Percentiles rank a stretch among this genome's conserved stretches.
phyloP scores from a whole-genome alignment of 2,797 vertebrate genomes.

The Sebastes hopkinsi region DNA sequence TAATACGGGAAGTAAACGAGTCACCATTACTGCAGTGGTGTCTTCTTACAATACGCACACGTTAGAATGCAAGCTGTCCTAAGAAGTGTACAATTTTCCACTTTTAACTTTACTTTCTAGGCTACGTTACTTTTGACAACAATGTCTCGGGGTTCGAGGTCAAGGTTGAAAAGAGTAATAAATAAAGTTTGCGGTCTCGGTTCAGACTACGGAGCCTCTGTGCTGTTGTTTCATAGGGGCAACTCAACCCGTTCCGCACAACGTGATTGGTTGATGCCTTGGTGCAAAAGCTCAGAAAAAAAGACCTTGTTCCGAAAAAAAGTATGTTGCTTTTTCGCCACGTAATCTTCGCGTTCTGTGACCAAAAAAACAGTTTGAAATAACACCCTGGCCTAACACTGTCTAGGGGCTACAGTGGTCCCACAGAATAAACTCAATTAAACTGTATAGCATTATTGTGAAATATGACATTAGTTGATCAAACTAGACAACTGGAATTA shows the following conservation, averaged over 20 bases:
- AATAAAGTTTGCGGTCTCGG: accelerated
- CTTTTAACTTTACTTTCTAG: neutral
- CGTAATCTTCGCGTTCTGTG: neutral
- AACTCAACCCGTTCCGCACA: no score
- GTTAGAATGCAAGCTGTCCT: neutral
- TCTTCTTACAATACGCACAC: neutral
- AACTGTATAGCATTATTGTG: neutral
- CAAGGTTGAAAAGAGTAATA: neutral
- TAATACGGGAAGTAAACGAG: neutral
- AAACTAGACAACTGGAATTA: no score
- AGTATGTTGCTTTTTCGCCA: no score
- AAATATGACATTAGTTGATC: no score
- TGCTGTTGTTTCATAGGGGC: no score
- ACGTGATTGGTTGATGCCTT: no score
- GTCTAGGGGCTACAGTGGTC: no score
- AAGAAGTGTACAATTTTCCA: neutral
- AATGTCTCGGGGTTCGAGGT: neutral
- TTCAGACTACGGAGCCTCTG: no score
- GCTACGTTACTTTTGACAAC: neutral
- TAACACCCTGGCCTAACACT: neutral
- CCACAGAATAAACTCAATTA: neutral
- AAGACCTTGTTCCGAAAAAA: neutral
- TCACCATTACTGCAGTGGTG: accelerated
- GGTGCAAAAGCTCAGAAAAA: neutral
- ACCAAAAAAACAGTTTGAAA: neutral